Base-by-base conservation (phyloP, 2,888 invertebrate genomes). In the Mimumesa dahlbomi region DNA sequence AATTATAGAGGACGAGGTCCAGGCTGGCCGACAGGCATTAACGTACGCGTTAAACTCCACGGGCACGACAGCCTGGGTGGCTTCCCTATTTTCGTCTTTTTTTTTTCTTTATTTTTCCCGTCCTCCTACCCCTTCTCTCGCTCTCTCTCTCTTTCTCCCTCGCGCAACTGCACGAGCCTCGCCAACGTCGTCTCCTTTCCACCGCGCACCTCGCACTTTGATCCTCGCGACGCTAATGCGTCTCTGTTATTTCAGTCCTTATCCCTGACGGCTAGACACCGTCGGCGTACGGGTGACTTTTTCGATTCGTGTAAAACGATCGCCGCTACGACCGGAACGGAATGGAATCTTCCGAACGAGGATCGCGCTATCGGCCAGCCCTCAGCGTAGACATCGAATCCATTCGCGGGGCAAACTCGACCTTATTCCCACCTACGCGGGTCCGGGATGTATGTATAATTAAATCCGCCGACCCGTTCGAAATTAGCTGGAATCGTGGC, bases 181-280 rank as follows among this genome's bases (percentile, higher is more conserved):
- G 49, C 61, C 46, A 62, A 49, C 53, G n/a, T n/a, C n/a, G n/a
- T n/a, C n/a, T n/a, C 62, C 49, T 57, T 49, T 42, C 64, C 48
- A 34, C 48, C 63, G 73, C 73, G 71, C 75, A 67, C 66, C 71
- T 68, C 82, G 70, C 80, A 84, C 83, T 86, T 87, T 85, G 83
- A 86, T 86, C 82, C 74, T 73, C 82, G 78, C 83, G 78, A 75
- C 82, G 84, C 85, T 87, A 87, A 88, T 87, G 86, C 86, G 82
- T 85, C 84, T 83, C 81, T 83, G 86, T 85, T 88, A 85, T 88
- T 88, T 85, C 84, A 83, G 85, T 85, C 84, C 84, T 84, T 83
- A 82, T 82, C 83, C 81, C 78, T 82, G 79, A 81, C 81, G 75
- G 78, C 48, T 66, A 73, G 70, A 76, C 43, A 53, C 53, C 58